A percentile compares a stretch with the other conserved stretches of the same genome.
Conservation (phyloP, 1,140 invertebrate species). For the Drosophila pectinifera region DNA sequence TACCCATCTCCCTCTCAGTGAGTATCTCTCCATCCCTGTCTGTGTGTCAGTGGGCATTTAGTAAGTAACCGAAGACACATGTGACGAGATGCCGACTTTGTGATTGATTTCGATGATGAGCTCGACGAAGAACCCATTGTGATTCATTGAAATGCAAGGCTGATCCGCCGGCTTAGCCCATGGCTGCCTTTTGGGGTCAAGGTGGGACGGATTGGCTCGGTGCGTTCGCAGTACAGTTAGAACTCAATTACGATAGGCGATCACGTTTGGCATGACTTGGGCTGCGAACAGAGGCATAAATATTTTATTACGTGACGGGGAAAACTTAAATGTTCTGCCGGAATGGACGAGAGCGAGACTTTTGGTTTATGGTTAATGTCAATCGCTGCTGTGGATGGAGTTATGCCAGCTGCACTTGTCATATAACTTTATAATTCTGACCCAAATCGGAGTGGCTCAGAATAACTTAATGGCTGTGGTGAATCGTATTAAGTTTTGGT, state of each 20-base stretch:
- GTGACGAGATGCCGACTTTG: slow-evolving; percentile 66
- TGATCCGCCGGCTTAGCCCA: slow-evolving; percentile 10
- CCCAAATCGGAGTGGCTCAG: slow-evolving; percentile 28
- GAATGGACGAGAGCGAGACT: slow-evolving; percentile 11
- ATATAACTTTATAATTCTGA: slow-evolving; percentile 45
- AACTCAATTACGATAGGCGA: slow-evolving; percentile 54
- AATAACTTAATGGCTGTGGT: slow-evolving; percentile 29
- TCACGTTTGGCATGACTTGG: slow-evolving; percentile 62
- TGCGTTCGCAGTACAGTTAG: slow-evolving; percentile 67
- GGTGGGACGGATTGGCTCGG: slow-evolving; percentile 31
- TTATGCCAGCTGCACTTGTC: slow-evolving; percentile 34
- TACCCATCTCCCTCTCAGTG: slow-evolving; percentile 7
- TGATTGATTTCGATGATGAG: slow-evolving; percentile 62
- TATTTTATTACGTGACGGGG: slow-evolving; percentile 63
- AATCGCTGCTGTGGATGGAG: slow-evolving; percentile 8
- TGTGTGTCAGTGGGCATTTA: slow-evolving; percentile 45
- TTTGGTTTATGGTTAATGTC: slow-evolving; percentile 41
- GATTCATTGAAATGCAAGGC: slow-evolving; percentile 68
- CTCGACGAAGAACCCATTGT: slow-evolving; percentile 25
- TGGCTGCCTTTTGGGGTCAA: slow-evolving; percentile 58
- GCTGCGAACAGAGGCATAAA: slow-evolving; percentile 45
- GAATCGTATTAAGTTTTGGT: background rate
- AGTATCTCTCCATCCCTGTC: background rate
- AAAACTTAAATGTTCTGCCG: slow-evolving; percentile 11
- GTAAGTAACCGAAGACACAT: slow-evolving; percentile 52